phyloP scores from a whole-genome alignment of 2,888 invertebrate genomes.

The Nasonia oneida region DNA sequence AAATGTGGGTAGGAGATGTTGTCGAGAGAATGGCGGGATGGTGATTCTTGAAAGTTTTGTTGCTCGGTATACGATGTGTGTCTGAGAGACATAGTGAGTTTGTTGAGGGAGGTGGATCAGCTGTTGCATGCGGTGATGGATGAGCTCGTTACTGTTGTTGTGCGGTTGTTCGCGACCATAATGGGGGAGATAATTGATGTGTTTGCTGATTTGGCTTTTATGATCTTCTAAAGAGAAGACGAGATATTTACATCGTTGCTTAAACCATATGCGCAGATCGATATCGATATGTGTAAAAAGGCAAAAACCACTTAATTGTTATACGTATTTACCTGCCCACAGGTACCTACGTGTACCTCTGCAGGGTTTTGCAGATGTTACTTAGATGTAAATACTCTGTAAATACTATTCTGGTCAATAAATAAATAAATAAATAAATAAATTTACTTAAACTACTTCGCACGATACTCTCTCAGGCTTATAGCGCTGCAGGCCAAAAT shows the following conservation, averaged over 20 bases:
- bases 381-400: no score
- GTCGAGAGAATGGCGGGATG: not conserved
- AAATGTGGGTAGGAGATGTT: not conserved
- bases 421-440: no score
- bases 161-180: not conserved
- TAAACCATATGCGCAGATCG: not conserved
- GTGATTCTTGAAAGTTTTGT: not conserved
- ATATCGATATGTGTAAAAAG: not conserved
- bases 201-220: not conserved
- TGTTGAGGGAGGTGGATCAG: not conserved
- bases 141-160: not conserved
- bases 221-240: not conserved
- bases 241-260: not conserved
- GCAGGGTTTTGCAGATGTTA: no score
- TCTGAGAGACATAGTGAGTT: not conserved
- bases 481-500: constrained; percentile 16
- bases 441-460: not conserved
- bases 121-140: not conserved
- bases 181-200: not conserved
- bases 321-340: no score
- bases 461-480: not conserved
- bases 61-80: not conserved
- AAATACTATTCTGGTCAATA: no score
- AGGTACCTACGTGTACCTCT: no score
- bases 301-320: not conserved